phyloP scores from a whole-genome alignment of 2,113 vertebrate species.

The Strix uralensis region DNA sequence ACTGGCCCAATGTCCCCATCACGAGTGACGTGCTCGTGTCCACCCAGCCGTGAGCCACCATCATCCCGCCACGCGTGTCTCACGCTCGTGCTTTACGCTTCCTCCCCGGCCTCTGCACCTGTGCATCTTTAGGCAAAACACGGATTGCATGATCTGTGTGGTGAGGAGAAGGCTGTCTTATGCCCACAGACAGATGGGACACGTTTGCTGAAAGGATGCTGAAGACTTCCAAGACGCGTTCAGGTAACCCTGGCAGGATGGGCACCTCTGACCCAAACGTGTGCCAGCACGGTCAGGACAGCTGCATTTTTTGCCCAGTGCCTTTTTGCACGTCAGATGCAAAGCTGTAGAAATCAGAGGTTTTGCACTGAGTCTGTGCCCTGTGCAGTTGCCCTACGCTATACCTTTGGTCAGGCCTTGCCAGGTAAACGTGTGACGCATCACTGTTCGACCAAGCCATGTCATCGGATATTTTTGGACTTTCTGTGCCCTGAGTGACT shows the following conservation, averaged over 20 bases:
- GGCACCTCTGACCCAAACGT: accelerated
- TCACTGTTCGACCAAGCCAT: accelerated
- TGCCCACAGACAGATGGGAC: background rate
- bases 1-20: accelerated
- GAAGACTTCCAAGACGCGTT: background rate
- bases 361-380: background rate
- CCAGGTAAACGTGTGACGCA: accelerated
- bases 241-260: background rate
- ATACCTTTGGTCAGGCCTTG: background rate
- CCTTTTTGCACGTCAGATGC: accelerated
- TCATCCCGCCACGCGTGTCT: accelerated
- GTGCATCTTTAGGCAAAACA: background rate
- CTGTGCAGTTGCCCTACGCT: background rate
- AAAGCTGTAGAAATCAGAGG: background rate
- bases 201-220: background rate
- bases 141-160: accelerated
- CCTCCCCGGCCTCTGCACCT: background rate
- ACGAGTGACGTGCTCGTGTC: accelerated
- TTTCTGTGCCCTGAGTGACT: background rate
- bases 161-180: accelerated
- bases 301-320: background rate
- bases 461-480: background rate
- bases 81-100: background rate
- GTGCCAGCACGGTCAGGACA: background rate
- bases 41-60: accelerated